phyloP scores from a whole-genome alignment of 2,797 vertebrate genomes.

The Muscicapa comitata region DNA sequence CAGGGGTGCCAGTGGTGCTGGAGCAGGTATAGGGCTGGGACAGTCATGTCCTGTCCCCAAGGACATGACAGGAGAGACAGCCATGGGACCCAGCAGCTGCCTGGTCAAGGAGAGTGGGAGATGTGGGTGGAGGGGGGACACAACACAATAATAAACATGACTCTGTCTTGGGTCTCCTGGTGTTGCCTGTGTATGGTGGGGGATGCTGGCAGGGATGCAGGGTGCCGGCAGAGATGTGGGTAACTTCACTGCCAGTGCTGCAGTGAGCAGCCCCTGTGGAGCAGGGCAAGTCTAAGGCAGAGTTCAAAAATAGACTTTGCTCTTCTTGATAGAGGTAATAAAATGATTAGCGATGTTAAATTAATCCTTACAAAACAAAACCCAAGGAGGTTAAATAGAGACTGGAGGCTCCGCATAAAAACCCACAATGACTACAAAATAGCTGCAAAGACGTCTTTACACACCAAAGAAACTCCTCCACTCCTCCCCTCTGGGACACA shows the following conservation, averaged over 20 bases:
- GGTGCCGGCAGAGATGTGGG: not conserved
- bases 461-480: not conserved
- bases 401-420: not conserved
- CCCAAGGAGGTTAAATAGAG: conserved; percentile 32
- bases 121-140: not conserved
- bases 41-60: fast-evolving
- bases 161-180: not conserved
- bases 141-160: not conserved
- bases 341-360: conserved; percentile 76
- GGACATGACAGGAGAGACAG: not conserved
- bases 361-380: conserved; percentile 66
- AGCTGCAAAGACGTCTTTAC: conserved; percentile 59
- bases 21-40: not conserved
- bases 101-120: fast-evolving
- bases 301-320: conserved; percentile 70
- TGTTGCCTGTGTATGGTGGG: fast-evolving
- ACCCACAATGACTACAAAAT: conserved; percentile 56
- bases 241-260: not conserved
- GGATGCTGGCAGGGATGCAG: not conserved
- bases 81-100: not conserved
- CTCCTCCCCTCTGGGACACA: not conserved
- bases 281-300: not conserved
- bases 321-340: conserved; percentile 72
- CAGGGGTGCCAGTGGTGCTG: fast-evolving
- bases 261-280: not conserved